These are phyloP conservation scores for Bombus cullumanus DNA, from an alignment of 1,140 invertebrate species.

Conservation along the genomic window DNA sequence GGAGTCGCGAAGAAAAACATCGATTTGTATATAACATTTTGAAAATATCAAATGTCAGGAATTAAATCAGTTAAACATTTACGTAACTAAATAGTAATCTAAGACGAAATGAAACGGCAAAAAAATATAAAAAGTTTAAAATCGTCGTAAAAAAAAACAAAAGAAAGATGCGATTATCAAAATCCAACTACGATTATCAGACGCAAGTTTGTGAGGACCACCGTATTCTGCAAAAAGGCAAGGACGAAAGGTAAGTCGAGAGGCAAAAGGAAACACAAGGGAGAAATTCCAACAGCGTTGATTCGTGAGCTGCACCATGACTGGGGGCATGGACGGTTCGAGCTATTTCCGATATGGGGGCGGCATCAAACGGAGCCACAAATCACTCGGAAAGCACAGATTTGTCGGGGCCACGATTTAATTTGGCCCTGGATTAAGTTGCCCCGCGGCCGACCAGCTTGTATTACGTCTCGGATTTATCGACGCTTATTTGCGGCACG, in stretches of 20 bases:
- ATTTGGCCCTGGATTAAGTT: slow-evolving; percentile 67
- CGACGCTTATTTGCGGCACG: slow-evolving; percentile 62
- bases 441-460: slow-evolving; percentile 44
- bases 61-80: too few relatives aligned
- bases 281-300: not conserved
- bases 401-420: slow-evolving; percentile 64
- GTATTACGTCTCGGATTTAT: slow-evolving; percentile 61
- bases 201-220: not conserved
- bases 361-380: slow-evolving; percentile 63
- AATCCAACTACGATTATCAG: not conserved
- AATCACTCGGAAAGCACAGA: slow-evolving; percentile 63
- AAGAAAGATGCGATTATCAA: not conserved
- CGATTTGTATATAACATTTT: too few relatives aligned
- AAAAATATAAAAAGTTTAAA: too few relatives aligned
- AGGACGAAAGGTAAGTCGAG: not conserved
- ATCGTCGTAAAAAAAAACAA: not conserved
- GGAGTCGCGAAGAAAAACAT: too few relatives aligned
- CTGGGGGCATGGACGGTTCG: slow-evolving; percentile 38
- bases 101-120: too few relatives aligned
- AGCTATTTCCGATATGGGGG: slow-evolving; percentile 60
- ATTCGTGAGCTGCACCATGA: slow-evolving; percentile 20
- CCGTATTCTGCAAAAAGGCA: not conserved
- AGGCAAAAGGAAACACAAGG: slow-evolving; percentile 2
- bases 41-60: too few relatives aligned
- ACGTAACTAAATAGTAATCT: too few relatives aligned